Evolutionary conservation across 2,113 vertebrate species (phyloP), one percentile per base, ranked within the genome.

Genomic region (Syngnathus floridae): DNA sequence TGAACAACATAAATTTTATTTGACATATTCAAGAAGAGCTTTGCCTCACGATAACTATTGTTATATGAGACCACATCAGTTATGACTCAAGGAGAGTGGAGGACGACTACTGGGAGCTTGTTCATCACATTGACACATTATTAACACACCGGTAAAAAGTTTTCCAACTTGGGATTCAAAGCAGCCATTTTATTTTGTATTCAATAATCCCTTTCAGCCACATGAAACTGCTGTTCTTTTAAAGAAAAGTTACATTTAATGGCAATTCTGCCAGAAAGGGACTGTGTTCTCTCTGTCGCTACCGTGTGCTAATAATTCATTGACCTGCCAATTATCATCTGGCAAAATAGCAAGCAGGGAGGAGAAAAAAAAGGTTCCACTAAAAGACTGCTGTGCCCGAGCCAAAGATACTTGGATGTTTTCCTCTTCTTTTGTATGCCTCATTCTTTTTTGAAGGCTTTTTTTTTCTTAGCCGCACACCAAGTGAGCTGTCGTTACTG

Each of bases 401-500:
- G 78, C 78, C 85, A 84, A 84, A 88, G 83, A 79, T 78, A 84
- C 67, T 88, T 78, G 71, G 73, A 84, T 84, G 77, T 80, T 85
- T 87, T 81, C 66, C 71, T 79, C 52, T 9, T 22, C 57, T 75
- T 75, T 72, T 77, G 72, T 60, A 56, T 35, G 26, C 69, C 64
- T 65, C 71, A 72, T 59, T 74, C 78, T 58, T 77, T 74, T 82
- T 80, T 84, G 75, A 60, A 84, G 81, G 31, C 62, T 81, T 77
- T 84, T 70, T 82, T 69, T 72, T 65, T 2, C 26, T 80, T 72
- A 76, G 68, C 84, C 85, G 77, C 79, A 85, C 79, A 90, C 26
- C 90, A 90, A 90, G 69, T 81, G n/a, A 87, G 86, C 82, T 55
- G 84, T 88, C 90, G 93, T 93, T 90, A 88, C 81, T 89, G 91